Evolutionary conservation across 2,797 vertebrate genomes (phyloP).

Genomic region (Oreochromis mossambicus): DNA sequence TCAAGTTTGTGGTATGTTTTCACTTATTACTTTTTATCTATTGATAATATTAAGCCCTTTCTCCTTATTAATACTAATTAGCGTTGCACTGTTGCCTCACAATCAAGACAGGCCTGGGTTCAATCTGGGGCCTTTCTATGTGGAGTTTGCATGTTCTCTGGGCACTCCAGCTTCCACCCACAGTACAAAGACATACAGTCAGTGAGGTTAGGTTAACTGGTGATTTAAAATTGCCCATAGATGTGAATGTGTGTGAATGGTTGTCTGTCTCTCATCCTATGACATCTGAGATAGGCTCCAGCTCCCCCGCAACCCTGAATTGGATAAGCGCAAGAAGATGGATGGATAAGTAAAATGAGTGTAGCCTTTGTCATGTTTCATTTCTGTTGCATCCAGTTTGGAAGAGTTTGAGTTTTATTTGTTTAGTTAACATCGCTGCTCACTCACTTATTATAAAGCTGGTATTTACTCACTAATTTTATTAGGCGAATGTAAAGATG

Average conservation of each 20-base stretch:
- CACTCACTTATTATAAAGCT: neutral
- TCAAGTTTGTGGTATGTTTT: neutral
- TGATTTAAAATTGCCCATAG: neutral
- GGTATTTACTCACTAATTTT: neutral
- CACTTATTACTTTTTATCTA: neutral
- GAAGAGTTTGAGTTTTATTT: neutral
- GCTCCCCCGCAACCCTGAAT: neutral
- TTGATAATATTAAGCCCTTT: neutral
- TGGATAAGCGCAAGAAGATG: neutral
- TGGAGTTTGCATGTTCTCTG: neutral
- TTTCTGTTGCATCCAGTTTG: rapidly evolving
- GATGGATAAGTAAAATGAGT: neutral
- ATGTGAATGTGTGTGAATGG: neutral
- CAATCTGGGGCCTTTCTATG: neutral
- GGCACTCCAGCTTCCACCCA: neutral
- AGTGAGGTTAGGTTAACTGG: neutral
- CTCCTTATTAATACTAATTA: neutral
- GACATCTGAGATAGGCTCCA: neutral
- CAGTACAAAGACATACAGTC: neutral
- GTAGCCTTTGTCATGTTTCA: neutral
- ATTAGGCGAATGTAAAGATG: neutral
- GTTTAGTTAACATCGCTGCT: neutral
- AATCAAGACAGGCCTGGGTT: rapidly evolving
- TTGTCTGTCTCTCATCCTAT: neutral
- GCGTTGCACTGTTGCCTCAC: rapidly evolving